phyloP scores from a whole-genome alignment of 2,113 vertebrate species.

The Pardalotus punctatus region DNA sequence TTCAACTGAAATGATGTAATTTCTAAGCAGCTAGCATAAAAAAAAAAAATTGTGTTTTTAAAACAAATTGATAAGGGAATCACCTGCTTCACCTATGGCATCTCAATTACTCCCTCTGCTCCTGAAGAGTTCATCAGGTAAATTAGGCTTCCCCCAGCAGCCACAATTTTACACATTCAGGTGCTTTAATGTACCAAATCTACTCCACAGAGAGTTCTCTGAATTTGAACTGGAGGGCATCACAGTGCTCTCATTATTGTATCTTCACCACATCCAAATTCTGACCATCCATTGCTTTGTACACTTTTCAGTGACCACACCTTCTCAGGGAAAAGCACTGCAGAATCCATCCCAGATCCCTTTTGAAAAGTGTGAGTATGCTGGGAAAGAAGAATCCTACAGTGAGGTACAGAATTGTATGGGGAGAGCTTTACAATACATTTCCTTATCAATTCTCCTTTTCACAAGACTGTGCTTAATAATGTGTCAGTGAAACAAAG shows the following conservation, averaged over 20 bases:
- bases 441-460: conserved; percentile 21
- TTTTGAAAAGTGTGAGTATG: not conserved
- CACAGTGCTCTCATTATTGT: not conserved
- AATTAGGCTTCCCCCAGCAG: not conserved
- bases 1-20: not conserved
- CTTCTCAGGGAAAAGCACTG: not conserved
- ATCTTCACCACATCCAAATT: not conserved
- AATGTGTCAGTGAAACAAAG: not conserved
- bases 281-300: not conserved
- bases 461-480: not conserved
- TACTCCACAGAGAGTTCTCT: not conserved
- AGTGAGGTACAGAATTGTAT: not conserved
- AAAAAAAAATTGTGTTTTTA: not conserved
- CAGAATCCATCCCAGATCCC: not conserved
- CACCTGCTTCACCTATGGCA: not conserved
- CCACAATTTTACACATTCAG: not conserved
- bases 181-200: not conserved
- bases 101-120: not conserved
- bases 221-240: not conserved
- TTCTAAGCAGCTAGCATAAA: not conserved
- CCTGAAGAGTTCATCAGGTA: not conserved
- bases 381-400: not conserved
- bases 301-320: not conserved
- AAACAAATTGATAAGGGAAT: conserved; percentile 30
- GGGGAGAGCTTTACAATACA: not conserved